Evolutionary conservation across 2,888 invertebrate species (phyloP), one percentile per base, ranked within the genome.

Genomic region (Chironomus riparius): DNA sequence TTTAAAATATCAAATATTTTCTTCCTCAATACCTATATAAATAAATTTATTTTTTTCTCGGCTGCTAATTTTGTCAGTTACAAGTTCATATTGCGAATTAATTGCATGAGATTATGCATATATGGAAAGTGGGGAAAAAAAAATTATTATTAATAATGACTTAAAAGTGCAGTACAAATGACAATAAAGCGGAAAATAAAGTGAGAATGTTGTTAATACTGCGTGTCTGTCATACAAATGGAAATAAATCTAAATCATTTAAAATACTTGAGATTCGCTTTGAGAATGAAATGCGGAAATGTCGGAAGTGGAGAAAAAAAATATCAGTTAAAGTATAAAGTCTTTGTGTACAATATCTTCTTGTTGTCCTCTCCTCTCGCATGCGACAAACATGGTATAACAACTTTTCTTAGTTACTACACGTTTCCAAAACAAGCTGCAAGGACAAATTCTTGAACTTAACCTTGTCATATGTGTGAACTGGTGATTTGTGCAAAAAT

Each of bases 401-500:
- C 38, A 38, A 38, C 65, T 65, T 24, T 24, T 24, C 21, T 21
- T 12, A 24, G 18, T 65, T 24, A 65, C 24, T 21, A 65, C 12
- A 13, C 13, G 22, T 65, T 65, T 65, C 24, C 65, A 65, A 65
- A 65, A 65, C 18, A 65, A 65, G 56, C 18, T 18, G 18, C 65
- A 65, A 65, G 65, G 65, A 21, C 65, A 65, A 13, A 65, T 18
- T 65, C 65, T 24, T 65, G 65, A 65, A 65, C 65, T 65, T 65
- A 65, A 65, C 65, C 65, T 65, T 24, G 65, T 65, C 22, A 56
- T 10, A 18, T 38, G 38, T 38, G 38, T 38, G 38, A 38, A 38
- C 38, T 38, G 10, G 38, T 38, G 38, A 38, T 38, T 38, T 38
- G 38, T 38, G 38, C 38, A 38, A 38, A 38, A 38, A 38, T 38